Base-by-base conservation (phyloP, 2,797 vertebrate species). In the Artibeus jamaicensis region DNA sequence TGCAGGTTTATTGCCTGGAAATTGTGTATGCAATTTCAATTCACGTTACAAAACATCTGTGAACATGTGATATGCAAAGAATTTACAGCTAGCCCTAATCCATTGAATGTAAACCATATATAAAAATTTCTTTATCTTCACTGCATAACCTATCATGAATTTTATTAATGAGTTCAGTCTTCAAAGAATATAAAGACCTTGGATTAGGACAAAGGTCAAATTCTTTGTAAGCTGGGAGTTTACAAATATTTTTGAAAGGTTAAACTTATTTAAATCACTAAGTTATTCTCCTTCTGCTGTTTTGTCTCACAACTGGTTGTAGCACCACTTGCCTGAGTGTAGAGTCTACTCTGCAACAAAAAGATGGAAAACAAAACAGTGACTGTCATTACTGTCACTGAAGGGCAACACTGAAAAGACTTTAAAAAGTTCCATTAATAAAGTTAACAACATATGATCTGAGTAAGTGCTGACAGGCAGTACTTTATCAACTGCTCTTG, bases 41-140 rank as follows among this genome's bases (percentile, higher is more conserved):
- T 94, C 87, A 82, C 87, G 97, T 97, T 97, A 86, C 92, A 97
- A 98, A 98, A 93, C 94, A 97, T 97, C 92, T 98, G 97, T 97
- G 95, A 79, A 79, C 9, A 3, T 96, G 78, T 89, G 96, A 97
- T 97, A 98, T 57, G 74, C 77, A 97, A 93, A 73, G 93, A 96
- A 98, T 98, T 97, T 98, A 96, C 44, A 84, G 86, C 89, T 97
- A 95, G 65, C 62, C 83, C 70, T 91, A 96, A 92, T 91, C 82
- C 73, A 79, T 32, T 37, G 53, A 93, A 74, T 83, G 92, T 92
- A 97, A 98, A 89, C 21, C 19, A 96, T 34, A 92, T 57, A 42
- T 42, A 42, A 42, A 77, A 96, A 96, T 96, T 96, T 97, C 84
- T 96, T 93, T 91, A 94, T 62, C 68, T 65, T 32, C 9, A 57